A percentile compares a stretch with the other conserved stretches of the same genome.
These are phyloP conservation scores for Helostoma temminkii DNA, from an alignment of 2,797 vertebrate species.

Conservation along the genomic window DNA sequence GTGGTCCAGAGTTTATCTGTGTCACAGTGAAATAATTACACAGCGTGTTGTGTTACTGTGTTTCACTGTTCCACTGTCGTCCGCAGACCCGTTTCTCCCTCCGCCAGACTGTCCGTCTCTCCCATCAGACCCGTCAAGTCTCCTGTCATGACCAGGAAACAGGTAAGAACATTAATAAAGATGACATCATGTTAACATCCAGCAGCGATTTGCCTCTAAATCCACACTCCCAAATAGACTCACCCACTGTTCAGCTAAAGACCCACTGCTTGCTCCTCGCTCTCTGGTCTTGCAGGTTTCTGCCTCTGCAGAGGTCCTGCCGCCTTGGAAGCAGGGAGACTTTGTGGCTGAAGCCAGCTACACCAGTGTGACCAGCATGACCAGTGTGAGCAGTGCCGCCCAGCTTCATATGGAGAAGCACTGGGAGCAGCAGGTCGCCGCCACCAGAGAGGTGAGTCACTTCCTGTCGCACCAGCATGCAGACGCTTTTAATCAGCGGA, in stretches of 20 bases:
- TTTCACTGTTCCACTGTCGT: constrained; percentile 3
- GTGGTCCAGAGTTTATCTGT: too few relatives aligned
- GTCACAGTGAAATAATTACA: too few relatives aligned
- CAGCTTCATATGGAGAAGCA: constrained; percentile 82
- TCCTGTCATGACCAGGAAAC: constrained; percentile 88
- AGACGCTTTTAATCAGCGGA: too few relatives aligned
- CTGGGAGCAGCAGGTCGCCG: constrained; percentile 74
- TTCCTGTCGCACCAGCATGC: not conserved
- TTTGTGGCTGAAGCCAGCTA: constrained; percentile 86
- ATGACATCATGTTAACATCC: too few relatives aligned
- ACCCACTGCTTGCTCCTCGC: not conserved
- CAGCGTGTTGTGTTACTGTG: not conserved
- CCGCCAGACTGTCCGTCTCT: constrained; percentile 90
- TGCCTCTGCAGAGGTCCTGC: constrained; percentile 87
- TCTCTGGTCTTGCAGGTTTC: constrained; percentile 54
- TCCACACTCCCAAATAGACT: too few relatives aligned
- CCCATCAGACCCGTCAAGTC: constrained; percentile 96
- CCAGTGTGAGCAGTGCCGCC: constrained; percentile 78
- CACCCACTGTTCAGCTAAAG: too few relatives aligned
- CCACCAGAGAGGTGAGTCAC: constrained; percentile 86
- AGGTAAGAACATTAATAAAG: constrained; percentile 54
- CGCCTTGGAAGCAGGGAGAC: constrained; percentile 94
- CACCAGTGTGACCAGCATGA: constrained; percentile 76
- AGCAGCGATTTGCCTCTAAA: too few relatives aligned
- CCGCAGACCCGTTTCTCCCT: constrained; percentile 91